Conservation (phyloP, 2,888 invertebrate species). For the Himalopsyche kuldschensis region DNA sequence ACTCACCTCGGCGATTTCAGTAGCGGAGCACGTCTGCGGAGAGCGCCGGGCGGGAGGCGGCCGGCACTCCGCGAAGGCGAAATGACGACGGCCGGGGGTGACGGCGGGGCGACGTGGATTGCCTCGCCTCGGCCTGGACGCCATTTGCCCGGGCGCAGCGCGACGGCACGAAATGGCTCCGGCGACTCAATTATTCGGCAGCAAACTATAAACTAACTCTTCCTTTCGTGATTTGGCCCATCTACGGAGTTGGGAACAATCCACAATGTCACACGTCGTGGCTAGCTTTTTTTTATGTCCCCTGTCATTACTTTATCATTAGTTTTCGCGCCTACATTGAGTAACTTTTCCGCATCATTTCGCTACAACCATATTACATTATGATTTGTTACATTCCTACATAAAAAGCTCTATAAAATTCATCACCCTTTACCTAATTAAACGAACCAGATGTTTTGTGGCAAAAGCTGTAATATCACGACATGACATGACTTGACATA, state of each 20-base stretch:
- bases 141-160: not conserved
- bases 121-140: not conserved
- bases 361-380: too few species aligned
- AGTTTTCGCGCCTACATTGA: not conserved
- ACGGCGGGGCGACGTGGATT: not conserved
- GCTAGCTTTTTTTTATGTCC: not conserved
- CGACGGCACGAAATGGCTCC: not conserved
- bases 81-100: not conserved
- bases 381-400: too few species aligned
- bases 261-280: not conserved
- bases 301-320: not conserved
- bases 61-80: not conserved
- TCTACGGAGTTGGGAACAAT: not conserved
- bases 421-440: too few species aligned
- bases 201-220: not conserved
- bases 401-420: too few species aligned
- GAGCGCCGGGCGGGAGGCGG: not conserved
- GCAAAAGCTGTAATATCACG: too few species aligned
- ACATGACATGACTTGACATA: too few species aligned
- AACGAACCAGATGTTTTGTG: too few species aligned
- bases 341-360: too few species aligned
- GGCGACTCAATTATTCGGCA: not conserved
- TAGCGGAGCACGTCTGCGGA: not conserved
- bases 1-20: constrained; percentile 30
- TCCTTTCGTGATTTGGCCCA: not conserved